Evolutionary conservation across 2,888 invertebrate genomes (phyloP), one percentile per base, ranked within the genome.

Genomic region (Parnassius mnemosyne): DNA sequence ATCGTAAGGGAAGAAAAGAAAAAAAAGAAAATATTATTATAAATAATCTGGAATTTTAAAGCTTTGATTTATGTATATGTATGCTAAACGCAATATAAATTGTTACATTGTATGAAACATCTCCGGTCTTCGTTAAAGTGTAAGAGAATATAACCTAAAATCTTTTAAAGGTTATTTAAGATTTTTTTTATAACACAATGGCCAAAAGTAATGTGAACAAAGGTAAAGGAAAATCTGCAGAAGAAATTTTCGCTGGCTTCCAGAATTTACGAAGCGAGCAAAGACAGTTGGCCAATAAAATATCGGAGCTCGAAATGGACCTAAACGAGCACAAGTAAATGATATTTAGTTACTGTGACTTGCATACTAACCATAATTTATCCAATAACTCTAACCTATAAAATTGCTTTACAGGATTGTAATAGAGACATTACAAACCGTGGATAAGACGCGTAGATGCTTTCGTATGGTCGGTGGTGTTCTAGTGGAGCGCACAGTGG

Each of bases 401-500:
- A 13, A 53, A 7, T 49, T 50, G 12, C 25, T 49, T 64, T 57
- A 53, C 85, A 99, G 98, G 84, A 95, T 98, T 84, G 99, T 99
- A 63, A 96, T 98, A 71, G 98, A 98, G 77, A 97, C 98, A 12
- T 91, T 99, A 66, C 95, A 96, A 80, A 95, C 95, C 64, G 96
- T 98, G 25, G 96, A 97, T 78, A 94, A 93, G 12, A 93, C 94
- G 59, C 94, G 98, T 71, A 97, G 96, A 84, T 99, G 99, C 85
- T 99, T 96, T 85, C 94, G 98, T 76, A 94, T 98, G 93, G 95
- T 99, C 68, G 98, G 98, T 60, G 98, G 98, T 41, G 96, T 99
- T 63, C 92, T 99, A 60, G 97, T 97, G 68, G 98, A 99, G 88
- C 93, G 97, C 72, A 97, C 96, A 11, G 99, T 98, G 0, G 95